These are phyloP conservation scores for Huso huso DNA, from an alignment of 2,797 vertebrate genomes.

Conservation along the genomic window DNA sequence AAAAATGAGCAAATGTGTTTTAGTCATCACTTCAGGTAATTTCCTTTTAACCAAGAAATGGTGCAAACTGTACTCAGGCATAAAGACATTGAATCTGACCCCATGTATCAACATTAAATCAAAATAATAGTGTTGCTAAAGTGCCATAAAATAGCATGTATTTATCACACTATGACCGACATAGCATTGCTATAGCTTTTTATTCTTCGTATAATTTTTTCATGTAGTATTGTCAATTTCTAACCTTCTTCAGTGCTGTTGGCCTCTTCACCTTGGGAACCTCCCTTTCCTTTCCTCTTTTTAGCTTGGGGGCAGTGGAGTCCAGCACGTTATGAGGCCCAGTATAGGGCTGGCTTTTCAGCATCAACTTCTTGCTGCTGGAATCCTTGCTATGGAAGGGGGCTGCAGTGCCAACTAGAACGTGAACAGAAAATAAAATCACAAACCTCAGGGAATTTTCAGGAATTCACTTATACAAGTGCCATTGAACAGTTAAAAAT, in stretches of 20 bases:
- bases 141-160: too few relatives aligned
- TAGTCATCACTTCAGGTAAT: background rate
- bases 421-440: background rate
- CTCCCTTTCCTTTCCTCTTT: conserved; percentile 91
- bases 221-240: background rate
- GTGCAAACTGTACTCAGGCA: too few relatives aligned
- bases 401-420: conserved; percentile 77
- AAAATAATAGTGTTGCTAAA: too few relatives aligned
- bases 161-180: too few relatives aligned
- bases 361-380: conserved; percentile 54
- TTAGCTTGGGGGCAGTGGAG: conserved; percentile 78
- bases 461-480: too few relatives aligned
- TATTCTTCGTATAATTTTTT: background rate
- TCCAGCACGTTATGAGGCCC: conserved; percentile 81
- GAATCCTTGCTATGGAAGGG: conserved; percentile 78
- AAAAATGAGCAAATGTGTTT: background rate
- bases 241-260: conserved; percentile 95
- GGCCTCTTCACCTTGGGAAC: conserved; percentile 92
- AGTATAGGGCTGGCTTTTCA: conserved; percentile 60
- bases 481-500: too few relatives aligned
- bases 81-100: too few relatives aligned
- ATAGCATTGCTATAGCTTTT: too few relatives aligned
- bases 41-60: too few relatives aligned
- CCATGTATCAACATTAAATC: too few relatives aligned
- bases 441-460: too few relatives aligned